Evolutionary conservation across 2,888 invertebrate genomes (phyloP).

Genomic region (Ashinkailepas kermadecensis): DNA sequence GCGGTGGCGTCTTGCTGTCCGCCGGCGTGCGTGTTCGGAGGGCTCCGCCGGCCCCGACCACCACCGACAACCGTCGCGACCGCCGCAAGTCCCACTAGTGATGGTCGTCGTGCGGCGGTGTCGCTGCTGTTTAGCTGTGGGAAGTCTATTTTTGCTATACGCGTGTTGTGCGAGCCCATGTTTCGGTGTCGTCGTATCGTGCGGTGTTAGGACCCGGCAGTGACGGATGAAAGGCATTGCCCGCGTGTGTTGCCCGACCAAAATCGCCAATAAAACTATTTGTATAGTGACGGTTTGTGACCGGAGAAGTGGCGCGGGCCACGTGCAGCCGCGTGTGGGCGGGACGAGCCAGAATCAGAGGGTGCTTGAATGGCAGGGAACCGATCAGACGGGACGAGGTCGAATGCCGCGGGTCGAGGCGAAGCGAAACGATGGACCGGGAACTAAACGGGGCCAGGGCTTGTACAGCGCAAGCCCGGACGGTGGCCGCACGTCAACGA

Average conservation of each 20-base stretch:
- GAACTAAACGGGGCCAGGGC: too few relatives aligned
- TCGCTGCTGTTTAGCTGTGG: not conserved
- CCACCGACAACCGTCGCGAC: not conserved
- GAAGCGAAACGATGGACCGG: too few relatives aligned
- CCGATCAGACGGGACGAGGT: too few relatives aligned
- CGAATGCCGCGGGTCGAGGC: too few relatives aligned
- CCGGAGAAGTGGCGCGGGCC: too few relatives aligned
- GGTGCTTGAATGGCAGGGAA: too few relatives aligned
- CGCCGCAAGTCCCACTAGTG: not conserved
- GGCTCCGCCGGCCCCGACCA: not conserved
- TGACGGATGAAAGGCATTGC: not conserved
- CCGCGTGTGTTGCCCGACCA: not conserved
- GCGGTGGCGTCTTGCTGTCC: not conserved
- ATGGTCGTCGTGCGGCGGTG: not conserved
- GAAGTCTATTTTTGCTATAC: constrained; percentile 17
- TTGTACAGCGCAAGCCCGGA: too few relatives aligned
- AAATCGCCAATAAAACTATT: constrained; percentile 18
- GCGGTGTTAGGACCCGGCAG: not conserved
- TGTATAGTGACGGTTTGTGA: not conserved
- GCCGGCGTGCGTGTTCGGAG: too few relatives aligned
- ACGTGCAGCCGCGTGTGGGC: too few relatives aligned
- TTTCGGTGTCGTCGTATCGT: not conserved
- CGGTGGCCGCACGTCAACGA: too few relatives aligned
- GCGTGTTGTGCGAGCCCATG: not conserved
- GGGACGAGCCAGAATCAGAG: too few relatives aligned